A percentile compares a stretch with the other conserved stretches of the same genome.
Conservation (phyloP, 2,113 vertebrate genomes). For the Leucoraja erinaceus region DNA sequence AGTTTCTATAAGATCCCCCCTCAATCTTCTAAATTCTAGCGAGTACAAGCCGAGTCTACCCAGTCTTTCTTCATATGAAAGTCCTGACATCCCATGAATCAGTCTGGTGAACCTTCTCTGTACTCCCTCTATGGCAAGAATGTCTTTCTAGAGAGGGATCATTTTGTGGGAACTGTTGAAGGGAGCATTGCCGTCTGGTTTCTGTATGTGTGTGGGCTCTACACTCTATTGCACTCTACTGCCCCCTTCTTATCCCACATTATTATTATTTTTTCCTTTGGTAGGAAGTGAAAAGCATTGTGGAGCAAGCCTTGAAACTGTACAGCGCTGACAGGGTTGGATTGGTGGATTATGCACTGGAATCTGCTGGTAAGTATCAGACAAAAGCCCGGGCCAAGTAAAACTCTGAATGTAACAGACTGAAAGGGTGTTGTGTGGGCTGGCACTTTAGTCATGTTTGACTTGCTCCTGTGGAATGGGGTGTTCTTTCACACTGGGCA, state of each 20-base stretch:
- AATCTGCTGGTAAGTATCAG: slow-evolving; percentile 59
- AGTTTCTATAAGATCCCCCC: no score
- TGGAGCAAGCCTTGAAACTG: slow-evolving; percentile 62
- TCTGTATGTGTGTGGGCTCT: neutral
- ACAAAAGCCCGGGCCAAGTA: neutral
- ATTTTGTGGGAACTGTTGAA: neutral
- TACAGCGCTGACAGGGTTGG: slow-evolving; percentile 68
- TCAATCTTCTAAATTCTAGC: no score
- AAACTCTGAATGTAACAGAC: neutral
- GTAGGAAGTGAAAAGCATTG: slow-evolving; percentile 62
- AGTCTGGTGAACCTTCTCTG: neutral
- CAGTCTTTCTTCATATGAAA: no score
- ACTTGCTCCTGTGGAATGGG: neutral
- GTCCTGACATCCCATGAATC: neutral
- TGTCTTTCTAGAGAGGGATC: no score
- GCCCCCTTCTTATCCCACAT: neutral
- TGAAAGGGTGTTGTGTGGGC: no score
- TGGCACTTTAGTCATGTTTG: no score
- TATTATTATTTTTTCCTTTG: slow-evolving; percentile 42
- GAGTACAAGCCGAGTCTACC: no score
- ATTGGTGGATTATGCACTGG: slow-evolving; percentile 82
- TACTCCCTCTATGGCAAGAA: no score
- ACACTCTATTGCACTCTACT: neutral
- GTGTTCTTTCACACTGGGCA: neutral
- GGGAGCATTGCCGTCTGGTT: neutral